These are phyloP conservation scores for Hypselothyrea guttata DNA, from an alignment of 2,888 invertebrate species.

Conservation along the genomic window DNA sequence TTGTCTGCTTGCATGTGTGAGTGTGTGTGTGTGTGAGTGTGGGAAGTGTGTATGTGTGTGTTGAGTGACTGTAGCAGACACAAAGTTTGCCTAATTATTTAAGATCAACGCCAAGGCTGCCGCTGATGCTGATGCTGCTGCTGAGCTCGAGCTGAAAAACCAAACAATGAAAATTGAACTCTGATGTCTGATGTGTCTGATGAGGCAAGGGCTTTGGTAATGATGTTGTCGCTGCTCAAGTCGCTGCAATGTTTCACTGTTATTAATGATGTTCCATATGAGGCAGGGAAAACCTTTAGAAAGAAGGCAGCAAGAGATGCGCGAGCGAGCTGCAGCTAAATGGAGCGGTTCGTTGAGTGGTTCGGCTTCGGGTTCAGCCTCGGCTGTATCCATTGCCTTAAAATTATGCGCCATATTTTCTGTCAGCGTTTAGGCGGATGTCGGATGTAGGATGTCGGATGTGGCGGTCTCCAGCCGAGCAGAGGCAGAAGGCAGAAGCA, in stretches of 20 bases:
- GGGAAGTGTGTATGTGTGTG: conserved; percentile 13
- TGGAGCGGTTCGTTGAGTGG: conserved; percentile 36
- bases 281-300: conserved; percentile 38
- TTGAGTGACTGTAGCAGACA: conserved; percentile 57
- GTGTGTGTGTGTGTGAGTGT: conserved; percentile 7
- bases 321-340: conserved; percentile 43
- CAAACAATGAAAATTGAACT: conserved; percentile 75
- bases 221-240: conserved; percentile 48
- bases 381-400: conserved; percentile 70
- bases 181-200: conserved; percentile 3
- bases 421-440: conserved; percentile 45
- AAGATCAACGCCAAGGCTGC: conserved; percentile 58
- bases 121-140: conserved; percentile 28
- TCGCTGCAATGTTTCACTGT: conserved; percentile 57
- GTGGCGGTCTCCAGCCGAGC: conserved; percentile 46
- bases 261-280: conserved; percentile 74
- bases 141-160: conserved; percentile 47
- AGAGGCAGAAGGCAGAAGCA: background rate
- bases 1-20: background rate
- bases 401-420: conserved; percentile 77
- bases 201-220: conserved; percentile 43
- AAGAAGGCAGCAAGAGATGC: no score
- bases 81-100: conserved; percentile 75
- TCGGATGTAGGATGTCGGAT: conserved; percentile 53
- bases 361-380: no score